Evolutionary conservation across 1,140 invertebrate species (phyloP).

Genomic region (Drosophila erecta): DNA sequence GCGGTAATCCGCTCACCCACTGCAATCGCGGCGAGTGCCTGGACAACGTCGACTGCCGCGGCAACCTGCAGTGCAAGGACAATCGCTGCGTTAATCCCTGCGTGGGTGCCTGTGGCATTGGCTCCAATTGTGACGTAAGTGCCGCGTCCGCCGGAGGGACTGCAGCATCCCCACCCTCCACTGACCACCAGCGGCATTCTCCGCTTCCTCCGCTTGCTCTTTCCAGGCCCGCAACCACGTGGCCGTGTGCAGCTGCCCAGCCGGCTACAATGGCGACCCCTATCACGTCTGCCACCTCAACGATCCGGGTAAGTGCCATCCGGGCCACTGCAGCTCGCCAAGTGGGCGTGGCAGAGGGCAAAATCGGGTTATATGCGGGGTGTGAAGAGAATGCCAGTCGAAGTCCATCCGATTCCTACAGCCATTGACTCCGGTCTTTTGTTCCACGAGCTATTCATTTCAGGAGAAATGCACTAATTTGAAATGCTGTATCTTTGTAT

Average conservation of each 20-base stretch:
- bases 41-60: slow-evolving; percentile 87
- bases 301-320: slow-evolving; percentile 86
- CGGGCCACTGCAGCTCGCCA: no score
- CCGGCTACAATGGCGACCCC: slow-evolving; percentile 94
- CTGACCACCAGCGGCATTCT: not conserved
- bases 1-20: slow-evolving; percentile 88
- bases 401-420: not conserved
- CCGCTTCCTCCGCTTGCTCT: slow-evolving; percentile 48
- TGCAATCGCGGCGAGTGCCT: slow-evolving; percentile 88
- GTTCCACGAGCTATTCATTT: no score
- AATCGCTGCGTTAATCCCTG: slow-evolving; percentile 92
- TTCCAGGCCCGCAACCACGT: slow-evolving; percentile 90
- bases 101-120: slow-evolving; percentile 89
- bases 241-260: slow-evolving; percentile 92
- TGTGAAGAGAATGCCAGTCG: not conserved
- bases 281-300: slow-evolving; percentile 87
- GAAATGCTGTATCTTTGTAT: no score
- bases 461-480: no score
- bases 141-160: not conserved
- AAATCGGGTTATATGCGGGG: not conserved
- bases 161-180: not conserved
- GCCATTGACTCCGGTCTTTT: no score
- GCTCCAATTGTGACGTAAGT: slow-evolving; percentile 89
- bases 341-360: not conserved
- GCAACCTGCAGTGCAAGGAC: slow-evolving; percentile 91